A percentile compares a stretch with the other conserved stretches of the same genome.
Conservation (phyloP, 2,888 invertebrate genomes). For the Torymus aiolomorphi region DNA sequence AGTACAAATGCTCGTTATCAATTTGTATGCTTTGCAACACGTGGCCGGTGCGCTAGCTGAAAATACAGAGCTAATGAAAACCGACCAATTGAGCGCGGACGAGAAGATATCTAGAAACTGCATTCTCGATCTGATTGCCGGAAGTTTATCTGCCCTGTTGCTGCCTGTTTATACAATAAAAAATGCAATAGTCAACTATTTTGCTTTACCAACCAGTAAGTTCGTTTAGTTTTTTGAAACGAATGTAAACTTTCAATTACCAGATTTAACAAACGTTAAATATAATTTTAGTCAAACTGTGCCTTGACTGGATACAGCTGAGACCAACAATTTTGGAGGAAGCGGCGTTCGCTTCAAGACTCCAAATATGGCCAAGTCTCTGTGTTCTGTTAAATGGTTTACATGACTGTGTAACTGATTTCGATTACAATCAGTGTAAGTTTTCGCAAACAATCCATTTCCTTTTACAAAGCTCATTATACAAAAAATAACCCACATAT, state of each 20-base stretch:
- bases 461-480: not conserved
- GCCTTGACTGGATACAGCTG: conserved; percentile 83
- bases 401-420: conserved; percentile 77
- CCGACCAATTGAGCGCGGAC: conserved; percentile 77
- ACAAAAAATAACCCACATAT: not conserved
- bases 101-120: conserved; percentile 80
- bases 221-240: conserved; percentile 38
- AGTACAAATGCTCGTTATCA: conserved; percentile 87
- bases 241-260: not conserved
- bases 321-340: conserved; percentile 78
- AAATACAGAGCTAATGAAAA: conserved; percentile 74
- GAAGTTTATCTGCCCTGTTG: conserved; percentile 82
- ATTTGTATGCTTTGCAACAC: conserved; percentile 84
- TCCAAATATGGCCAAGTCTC: conserved; percentile 88
- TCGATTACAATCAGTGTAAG: conserved; percentile 78
- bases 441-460: not conserved
- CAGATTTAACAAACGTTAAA: not conserved
- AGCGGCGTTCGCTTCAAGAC: conserved; percentile 78
- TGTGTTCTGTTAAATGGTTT: conserved; percentile 85
- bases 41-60: conserved; percentile 74
- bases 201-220: conserved; percentile 83
- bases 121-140: conserved; percentile 81
- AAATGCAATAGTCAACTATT: conserved; percentile 80
- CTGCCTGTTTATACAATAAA: conserved; percentile 84
- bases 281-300: conserved; percentile 81